phyloP scores from a whole-genome alignment of 2,888 invertebrate species.

The Apodemia mormo region DNA sequence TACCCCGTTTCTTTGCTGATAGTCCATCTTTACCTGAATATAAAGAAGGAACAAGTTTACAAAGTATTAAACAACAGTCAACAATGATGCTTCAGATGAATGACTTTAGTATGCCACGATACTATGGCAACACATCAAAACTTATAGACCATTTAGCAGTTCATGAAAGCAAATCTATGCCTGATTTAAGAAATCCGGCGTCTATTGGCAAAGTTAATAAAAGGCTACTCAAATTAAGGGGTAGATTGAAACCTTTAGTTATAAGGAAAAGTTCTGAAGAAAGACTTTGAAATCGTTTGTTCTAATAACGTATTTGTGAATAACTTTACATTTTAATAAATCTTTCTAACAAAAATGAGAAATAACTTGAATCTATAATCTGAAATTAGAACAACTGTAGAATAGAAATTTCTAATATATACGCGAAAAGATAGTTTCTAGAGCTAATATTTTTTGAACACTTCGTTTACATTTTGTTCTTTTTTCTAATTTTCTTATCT shows the following conservation, averaged over 20 bases:
- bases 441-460: too few relatives aligned
- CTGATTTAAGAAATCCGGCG: constrained; percentile 63
- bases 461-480: neutral
- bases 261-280: constrained; percentile 74
- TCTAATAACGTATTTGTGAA: neutral
- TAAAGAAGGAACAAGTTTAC: constrained; percentile 67
- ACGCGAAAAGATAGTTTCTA: too few relatives aligned
- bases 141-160: constrained; percentile 53
- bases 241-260: constrained; percentile 70
- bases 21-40: constrained; percentile 65
- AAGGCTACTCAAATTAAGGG: constrained; percentile 67
- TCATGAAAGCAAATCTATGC: constrained; percentile 77
- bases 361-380: neutral
- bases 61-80: constrained; percentile 78
- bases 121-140: constrained; percentile 74
- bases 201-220: constrained; percentile 66
- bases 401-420: too few relatives aligned
- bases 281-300: constrained; percentile 45
- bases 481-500: too few relatives aligned
- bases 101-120: constrained; percentile 84
- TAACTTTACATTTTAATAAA: neutral
- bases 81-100: constrained; percentile 71
- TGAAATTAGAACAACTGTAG: too few relatives aligned
- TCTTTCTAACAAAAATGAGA: neutral
- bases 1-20: constrained; percentile 74